Evolutionary conservation across 1,140 invertebrate genomes (phyloP).

Genomic region (Pemphigus obesinymphae): DNA sequence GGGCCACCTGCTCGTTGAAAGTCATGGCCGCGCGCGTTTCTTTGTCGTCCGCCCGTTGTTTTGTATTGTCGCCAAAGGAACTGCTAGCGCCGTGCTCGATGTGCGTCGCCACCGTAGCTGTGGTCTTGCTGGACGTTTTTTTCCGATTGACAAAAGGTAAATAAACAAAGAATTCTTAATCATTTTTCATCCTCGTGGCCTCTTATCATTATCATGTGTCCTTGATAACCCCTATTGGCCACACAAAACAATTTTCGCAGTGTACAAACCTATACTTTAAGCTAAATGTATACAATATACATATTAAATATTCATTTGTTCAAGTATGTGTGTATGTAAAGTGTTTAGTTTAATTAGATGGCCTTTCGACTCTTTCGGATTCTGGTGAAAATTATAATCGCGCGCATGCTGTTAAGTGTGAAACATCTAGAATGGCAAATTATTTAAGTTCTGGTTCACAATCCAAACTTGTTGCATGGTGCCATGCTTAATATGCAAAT

Average conservation of each 20-base stretch:
- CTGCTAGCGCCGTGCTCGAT: background rate
- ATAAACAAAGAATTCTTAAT: constrained; percentile 30
- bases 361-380: constrained; percentile 20
- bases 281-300: background rate
- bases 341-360: constrained; percentile 1
- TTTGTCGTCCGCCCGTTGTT: background rate
- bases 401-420: background rate
- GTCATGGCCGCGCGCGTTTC: constrained; percentile 35
- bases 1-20: constrained; percentile 33
- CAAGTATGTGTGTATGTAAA: background rate
- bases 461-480: constrained; percentile 8
- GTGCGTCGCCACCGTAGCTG: background rate
- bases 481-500: constrained; percentile 18
- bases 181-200: constrained; percentile 40
- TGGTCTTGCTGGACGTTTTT: background rate
- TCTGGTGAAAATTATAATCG: background rate
- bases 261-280: background rate
- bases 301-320: background rate
- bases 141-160: constrained; percentile 25
- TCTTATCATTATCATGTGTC: constrained; percentile 33
- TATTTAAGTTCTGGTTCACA: too few relatives aligned
- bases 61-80: background rate
- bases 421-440: background rate
- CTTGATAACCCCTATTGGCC: constrained; percentile 34
- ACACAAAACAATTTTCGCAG: background rate